Evolutionary conservation across 2,113 vertebrate species (phyloP), one percentile per base, ranked within the genome.

Genomic region (Pangasianodon hypophthalmus): DNA sequence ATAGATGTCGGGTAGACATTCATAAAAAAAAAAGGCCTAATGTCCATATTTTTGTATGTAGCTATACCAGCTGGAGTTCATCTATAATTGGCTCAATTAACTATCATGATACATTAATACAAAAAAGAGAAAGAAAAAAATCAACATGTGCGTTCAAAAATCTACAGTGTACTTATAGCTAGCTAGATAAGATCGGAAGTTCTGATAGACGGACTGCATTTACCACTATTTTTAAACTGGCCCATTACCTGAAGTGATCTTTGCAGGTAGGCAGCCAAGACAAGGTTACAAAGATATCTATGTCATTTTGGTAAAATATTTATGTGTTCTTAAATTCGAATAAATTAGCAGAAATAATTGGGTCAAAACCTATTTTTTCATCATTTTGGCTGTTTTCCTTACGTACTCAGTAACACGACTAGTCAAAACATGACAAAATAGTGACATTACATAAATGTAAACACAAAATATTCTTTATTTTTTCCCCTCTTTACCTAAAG

Each of bases 381-480:
- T 77, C 1, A 44, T 44, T 77, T 5, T 77, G 19, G 7, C 21
- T 26, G 21, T 77, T 77, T 48, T 77, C 21, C 26, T 41, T 41
- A 2, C 37, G 13, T 44, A 16, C 71, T 44, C 71, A 26, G 13
- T 18, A 81, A 48, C 44, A 48, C 6, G 37, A 9, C 37, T 75
- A 54, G 6, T 82, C 50, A 44, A 62, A 62, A 46, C 37, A 84
- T 62, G 82, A 84, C 82, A 84, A 85, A 91, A 93, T 90, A 88
- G 86, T 87, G 71, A 90, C 84, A 46, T 92, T 84, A 89, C 94
- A 87, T 92, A 91, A 93, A 94, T 91, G 86, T 97, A 99, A 98
- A 98, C 98, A 99, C 98, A 99, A 99, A 99, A 98, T 99, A 99
- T 96, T 97, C 96, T 97, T 96, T 91, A 92, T 92, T 96, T 99